Evolutionary conservation across 2,888 invertebrate species (phyloP), one percentile per base, ranked within the genome.

Genomic region (Drosophila rellima): DNA sequence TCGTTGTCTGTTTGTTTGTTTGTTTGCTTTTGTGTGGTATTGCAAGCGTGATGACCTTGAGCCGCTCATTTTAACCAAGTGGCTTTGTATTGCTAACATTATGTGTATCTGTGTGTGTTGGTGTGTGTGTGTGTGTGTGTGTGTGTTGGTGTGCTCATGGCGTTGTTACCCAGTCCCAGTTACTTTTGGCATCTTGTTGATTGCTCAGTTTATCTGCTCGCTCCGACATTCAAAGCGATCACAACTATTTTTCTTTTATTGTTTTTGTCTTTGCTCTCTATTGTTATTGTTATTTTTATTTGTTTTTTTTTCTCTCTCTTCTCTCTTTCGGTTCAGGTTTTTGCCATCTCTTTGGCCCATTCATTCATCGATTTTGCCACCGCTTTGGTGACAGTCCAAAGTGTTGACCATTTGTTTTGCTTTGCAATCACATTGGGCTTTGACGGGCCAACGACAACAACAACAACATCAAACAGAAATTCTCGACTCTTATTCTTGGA

Each of bases 41-140:
- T 82, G 82, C 82, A 82, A 80, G 87, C 86, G 84, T 88, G 86
- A 87, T 87, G 86, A 87, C 86, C 86, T 87, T 87, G 86, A 87
- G 86, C 88, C 82, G 85, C 83, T 83, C 85, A 86, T 85, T 85
- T 85, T 67, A 85, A 74, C 88, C 75, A 83, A 86, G 75, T 80
- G 79, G 70, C 74, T 85, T 64, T 70, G 78, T 79, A 68, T 59
- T 69, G 60, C 68, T 66, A 40, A 39, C 18, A 37, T 47, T 69
- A 74, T 63, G 65, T 60, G 57, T 74, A 56, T 59, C 35, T 60
- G 23, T 63, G 37, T 56, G 10, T 56, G 31, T 57, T 23, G 57
- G 10, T 55, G 50, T 69, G 13, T 60, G 6, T 51, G 11, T 54
- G 3, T 63, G 23, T 51, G 50, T 23, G 26, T 33, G 57, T 57